These are phyloP conservation scores for Didymodactylos carnosus DNA, from an alignment of 2,888 invertebrate genomes.

Conservation along the genomic window DNA sequence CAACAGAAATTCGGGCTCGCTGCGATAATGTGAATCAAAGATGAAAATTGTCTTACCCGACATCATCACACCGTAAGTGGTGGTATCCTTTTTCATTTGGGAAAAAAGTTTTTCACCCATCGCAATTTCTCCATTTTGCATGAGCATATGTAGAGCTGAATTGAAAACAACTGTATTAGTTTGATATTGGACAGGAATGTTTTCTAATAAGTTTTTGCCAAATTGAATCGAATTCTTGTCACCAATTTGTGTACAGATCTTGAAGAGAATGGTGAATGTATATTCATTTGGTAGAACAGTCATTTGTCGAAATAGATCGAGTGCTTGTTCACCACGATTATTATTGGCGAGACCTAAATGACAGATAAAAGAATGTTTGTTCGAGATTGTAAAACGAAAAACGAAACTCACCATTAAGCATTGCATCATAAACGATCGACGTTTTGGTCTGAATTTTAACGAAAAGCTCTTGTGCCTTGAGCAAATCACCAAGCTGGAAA, in stretches of 20 bases:
- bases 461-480: neutral
- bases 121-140: neutral
- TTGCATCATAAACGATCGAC: neutral
- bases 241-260: neutral
- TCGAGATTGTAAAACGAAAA: neutral
- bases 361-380: too few relatives aligned
- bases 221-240: neutral
- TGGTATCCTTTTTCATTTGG: neutral
- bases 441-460: neutral
- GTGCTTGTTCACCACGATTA: neutral
- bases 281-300: neutral
- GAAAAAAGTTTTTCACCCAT: neutral
- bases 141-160: neutral
- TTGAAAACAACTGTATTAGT: neutral
- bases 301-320: neutral
- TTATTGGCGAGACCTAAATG: neutral
- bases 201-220: neutral
- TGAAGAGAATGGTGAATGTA: neutral
- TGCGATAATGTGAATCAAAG: too few relatives aligned
- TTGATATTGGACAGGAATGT: neutral
- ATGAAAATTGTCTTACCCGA: too few relatives aligned
- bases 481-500: neutral
- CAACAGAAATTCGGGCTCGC: too few relatives aligned
- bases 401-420: neutral
- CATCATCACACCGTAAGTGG: neutral